phyloP scores from a whole-genome alignment of 2,888 invertebrate species.

The Lypha dubia region DNA sequence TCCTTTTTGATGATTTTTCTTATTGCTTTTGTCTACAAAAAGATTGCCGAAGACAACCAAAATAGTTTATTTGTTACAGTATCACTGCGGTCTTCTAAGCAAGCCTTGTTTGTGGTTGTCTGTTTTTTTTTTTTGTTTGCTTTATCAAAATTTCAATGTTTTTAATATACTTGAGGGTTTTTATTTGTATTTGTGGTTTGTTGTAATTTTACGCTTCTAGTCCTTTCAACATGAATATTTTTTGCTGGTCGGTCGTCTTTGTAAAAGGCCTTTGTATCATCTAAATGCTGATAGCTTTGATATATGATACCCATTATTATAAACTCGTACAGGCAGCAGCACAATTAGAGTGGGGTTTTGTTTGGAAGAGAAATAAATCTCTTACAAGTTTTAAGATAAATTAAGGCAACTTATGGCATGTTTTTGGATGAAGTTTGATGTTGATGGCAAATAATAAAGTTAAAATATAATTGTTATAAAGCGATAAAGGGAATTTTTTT shows the following conservation, averaged over 20 bases:
- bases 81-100: not conserved
- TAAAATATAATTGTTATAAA: conserved; percentile 19
- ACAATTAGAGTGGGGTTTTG: conserved; percentile 36
- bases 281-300: conserved; percentile 51
- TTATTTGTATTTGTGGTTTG: conserved; percentile 20
- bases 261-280: conserved; percentile 19
- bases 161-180: conserved; percentile 51
- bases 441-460: conserved; percentile 37
- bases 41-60: not conserved
- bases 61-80: not conserved
- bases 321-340: too few relatives aligned
- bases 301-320: conserved; percentile 42
- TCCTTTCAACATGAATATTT: not conserved
- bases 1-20: not conserved
- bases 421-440: conserved; percentile 9
- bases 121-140: too few relatives aligned
- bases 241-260: not conserved
- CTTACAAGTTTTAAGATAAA: conserved; percentile 21
- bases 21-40: not conserved
- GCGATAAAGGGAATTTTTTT: too few relatives aligned
- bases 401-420: not conserved
- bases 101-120: conserved; percentile 25
- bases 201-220: not conserved
- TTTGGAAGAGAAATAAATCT: conserved; percentile 30
- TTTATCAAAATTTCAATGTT: conserved; percentile 5